Evolutionary conservation across 2,888 invertebrate species (phyloP).

Genomic region (Torymus texanus): DNA sequence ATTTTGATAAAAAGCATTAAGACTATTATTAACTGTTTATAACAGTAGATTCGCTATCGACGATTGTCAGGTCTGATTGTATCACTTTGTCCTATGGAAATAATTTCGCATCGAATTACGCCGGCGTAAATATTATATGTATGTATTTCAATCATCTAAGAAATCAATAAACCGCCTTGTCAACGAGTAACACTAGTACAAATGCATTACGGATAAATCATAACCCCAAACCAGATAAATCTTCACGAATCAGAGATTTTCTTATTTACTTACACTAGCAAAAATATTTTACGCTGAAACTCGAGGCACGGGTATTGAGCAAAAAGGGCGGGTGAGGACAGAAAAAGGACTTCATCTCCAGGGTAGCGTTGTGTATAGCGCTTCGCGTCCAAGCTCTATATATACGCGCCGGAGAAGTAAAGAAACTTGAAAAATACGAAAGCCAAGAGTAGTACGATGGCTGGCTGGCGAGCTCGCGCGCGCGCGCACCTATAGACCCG

Average conservation of each 20-base stretch:
- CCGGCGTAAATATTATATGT: too few relatives aligned
- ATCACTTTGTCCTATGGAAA: too few relatives aligned
- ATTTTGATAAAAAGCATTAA: too few relatives aligned
- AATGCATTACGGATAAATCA: not conserved
- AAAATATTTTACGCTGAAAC: conserved; percentile 7
- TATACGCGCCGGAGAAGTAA: conserved; percentile 12
- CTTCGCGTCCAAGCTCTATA: too few relatives aligned
- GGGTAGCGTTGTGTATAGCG: not conserved
- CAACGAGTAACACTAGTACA: not conserved
- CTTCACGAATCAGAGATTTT: conserved; percentile 15
- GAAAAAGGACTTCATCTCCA: conserved; percentile 17
- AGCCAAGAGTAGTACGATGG: not conserved
- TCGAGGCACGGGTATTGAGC: too few relatives aligned
- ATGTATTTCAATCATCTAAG: not conserved
- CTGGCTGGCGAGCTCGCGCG: not conserved
- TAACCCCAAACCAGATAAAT: not conserved
- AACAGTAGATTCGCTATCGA: too few relatives aligned
- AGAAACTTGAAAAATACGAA: conserved; percentile 43
- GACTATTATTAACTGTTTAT: too few relatives aligned
- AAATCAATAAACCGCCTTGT: not conserved
- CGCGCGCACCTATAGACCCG: not conserved
- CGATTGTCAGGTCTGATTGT: too few relatives aligned
- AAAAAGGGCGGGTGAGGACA: not conserved
- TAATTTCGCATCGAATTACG: too few relatives aligned
- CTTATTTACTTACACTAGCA: conserved; percentile 10